These are phyloP conservation scores for Aplodontia rufa DNA, from an alignment of 2,113 vertebrate genomes.

Conservation along the genomic window DNA sequence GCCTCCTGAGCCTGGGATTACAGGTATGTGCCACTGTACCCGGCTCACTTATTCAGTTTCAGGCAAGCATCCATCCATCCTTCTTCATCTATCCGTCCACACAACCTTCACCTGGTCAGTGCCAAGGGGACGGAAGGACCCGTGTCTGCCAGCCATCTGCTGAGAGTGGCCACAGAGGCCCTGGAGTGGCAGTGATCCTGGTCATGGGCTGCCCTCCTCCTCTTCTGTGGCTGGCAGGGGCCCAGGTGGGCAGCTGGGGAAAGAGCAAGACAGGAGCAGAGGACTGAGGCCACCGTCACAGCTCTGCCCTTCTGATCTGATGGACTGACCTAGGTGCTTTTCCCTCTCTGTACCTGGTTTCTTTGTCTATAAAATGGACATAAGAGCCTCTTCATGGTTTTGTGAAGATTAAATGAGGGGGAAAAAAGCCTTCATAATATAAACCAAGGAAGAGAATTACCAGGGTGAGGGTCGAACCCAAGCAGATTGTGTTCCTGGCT, in stretches of 20 bases:
- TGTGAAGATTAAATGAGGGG: neutral
- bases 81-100: neutral
- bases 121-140: neutral
- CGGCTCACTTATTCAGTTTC: too few relatives aligned
- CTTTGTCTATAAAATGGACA: neutral
- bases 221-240: neutral
- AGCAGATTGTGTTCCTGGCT: rapidly evolving
- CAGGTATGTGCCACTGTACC: too few relatives aligned
- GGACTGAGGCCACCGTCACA: neutral
- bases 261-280: neutral
- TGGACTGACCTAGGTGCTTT: neutral
- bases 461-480: neutral
- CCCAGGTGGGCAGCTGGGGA: neutral
- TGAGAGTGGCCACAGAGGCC: neutral
- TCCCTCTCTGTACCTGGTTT: neutral
- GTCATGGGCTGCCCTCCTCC: neutral
- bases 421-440: neutral
- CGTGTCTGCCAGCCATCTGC: neutral
- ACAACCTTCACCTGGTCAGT: too few relatives aligned
- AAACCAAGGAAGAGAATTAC: neutral
- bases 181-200: neutral
- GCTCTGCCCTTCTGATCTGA: neutral
- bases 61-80: neutral
- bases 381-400: neutral
- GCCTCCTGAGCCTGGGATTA: too few relatives aligned